Conservation (phyloP, 2,113 vertebrate genomes). For the Rhagologus leucostigma region DNA sequence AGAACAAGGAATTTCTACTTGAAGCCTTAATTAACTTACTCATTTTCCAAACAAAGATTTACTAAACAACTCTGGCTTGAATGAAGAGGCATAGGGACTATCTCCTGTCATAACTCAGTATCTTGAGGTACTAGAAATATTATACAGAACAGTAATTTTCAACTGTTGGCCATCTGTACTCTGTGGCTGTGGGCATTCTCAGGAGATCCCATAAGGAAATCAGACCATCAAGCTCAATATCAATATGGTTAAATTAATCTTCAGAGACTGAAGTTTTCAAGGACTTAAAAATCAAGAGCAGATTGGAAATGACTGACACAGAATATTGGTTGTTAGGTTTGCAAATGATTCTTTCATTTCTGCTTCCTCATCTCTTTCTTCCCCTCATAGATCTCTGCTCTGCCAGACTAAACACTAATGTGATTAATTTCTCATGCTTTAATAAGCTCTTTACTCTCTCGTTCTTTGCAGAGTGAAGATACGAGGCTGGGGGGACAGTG, state of each 20-base stretch:
- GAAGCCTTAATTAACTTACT: neutral
- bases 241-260: neutral
- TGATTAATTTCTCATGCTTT: neutral
- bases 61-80: neutral
- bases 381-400: neutral
- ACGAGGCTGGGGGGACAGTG: fast-evolving
- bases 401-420: neutral
- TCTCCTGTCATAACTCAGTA: neutral
- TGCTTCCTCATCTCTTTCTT: neutral
- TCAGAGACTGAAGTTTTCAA: neutral
- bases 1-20: neutral
- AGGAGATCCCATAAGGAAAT: neutral
- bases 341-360: neutral
- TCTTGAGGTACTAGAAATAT: neutral
- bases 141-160: neutral
- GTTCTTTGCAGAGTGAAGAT: neutral
- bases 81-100: neutral
- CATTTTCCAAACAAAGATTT: neutral
- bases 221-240: neutral
- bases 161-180: fast-evolving
- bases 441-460: neutral
- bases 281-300: neutral
- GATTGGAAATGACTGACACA: neutral
- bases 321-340: neutral
- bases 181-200: neutral